phyloP scores from a whole-genome alignment of 1,140 invertebrate genomes.

The Nephila pilipes region DNA sequence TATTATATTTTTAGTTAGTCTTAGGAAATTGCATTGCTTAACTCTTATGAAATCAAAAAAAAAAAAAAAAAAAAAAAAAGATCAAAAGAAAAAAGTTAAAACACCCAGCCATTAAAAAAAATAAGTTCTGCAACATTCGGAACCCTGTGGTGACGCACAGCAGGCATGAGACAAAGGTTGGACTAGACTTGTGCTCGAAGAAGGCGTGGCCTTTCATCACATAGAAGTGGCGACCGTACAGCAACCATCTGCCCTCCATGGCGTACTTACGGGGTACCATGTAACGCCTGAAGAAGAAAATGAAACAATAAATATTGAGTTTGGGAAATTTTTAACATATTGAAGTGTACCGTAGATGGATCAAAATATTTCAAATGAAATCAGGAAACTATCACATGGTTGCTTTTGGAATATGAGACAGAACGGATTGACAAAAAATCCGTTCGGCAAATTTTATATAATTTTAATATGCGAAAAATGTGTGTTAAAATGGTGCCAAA shows the following conservation, averaged over 20 bases:
- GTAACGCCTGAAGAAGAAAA: neutral
- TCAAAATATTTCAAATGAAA: too few relatives aligned
- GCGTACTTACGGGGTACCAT: neutral
- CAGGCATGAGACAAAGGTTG: neutral
- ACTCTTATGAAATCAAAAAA: too few relatives aligned
- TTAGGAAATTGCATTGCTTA: too few relatives aligned
- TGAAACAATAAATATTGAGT: neutral
- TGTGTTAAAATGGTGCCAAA: too few relatives aligned
- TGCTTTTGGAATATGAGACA: too few relatives aligned
- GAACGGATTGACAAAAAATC: too few relatives aligned
- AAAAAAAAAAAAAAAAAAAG: neutral
- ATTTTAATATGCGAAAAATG: too few relatives aligned
- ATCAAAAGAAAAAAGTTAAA: too few relatives aligned
- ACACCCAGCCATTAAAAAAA: neutral
- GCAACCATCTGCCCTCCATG: conserved; percentile 1
- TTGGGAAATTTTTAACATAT: neutral
- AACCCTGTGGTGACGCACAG: neutral
- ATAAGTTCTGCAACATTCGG: neutral
- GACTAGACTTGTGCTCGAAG: neutral
- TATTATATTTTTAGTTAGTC: too few relatives aligned
- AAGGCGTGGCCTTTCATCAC: neutral
- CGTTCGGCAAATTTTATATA: too few relatives aligned
- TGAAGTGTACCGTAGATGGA: neutral
- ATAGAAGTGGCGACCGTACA: neutral
- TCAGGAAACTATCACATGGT: too few relatives aligned